phyloP scores from a whole-genome alignment of 2,797 vertebrate genomes.

The Spinus olivaceus region DNA sequence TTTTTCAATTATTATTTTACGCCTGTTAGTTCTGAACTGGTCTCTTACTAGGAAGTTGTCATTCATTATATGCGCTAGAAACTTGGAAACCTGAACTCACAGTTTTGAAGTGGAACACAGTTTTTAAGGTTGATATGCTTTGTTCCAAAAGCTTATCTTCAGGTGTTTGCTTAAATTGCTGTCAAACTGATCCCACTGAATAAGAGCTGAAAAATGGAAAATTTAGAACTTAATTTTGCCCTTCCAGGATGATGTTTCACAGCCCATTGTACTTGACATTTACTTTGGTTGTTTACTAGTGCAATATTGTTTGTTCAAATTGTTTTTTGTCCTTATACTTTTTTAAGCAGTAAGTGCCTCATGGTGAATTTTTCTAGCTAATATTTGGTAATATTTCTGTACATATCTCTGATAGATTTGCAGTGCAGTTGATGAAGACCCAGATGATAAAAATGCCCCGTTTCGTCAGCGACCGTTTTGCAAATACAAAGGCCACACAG shows the following conservation, averaged over 20 bases:
- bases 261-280: not conserved
- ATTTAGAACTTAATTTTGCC: not conserved
- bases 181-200: not conserved
- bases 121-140: not conserved
- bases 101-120: not conserved
- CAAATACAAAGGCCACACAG: constrained; percentile 99
- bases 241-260: not conserved
- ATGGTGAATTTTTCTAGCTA: not conserved
- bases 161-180: not conserved
- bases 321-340: not conserved
- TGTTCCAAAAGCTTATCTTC: not conserved
- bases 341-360: not conserved
- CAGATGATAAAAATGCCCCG: constrained; percentile 90
- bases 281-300: not conserved
- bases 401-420: constrained; percentile 75
- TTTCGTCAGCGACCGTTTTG: constrained; percentile 95
- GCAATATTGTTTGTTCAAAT: not conserved
- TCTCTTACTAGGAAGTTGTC: not conserved
- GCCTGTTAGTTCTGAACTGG: not conserved
- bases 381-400: not conserved
- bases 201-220: not conserved
- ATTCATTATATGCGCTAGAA: not conserved
- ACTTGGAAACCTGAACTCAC: not conserved
- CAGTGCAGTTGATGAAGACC: constrained; percentile 87
- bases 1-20: not conserved